A percentile compares a stretch with the other conserved stretches of the same genome.
phyloP scores from a whole-genome alignment of 2,797 vertebrate species.

The Melanotaenia nigrans region DNA sequence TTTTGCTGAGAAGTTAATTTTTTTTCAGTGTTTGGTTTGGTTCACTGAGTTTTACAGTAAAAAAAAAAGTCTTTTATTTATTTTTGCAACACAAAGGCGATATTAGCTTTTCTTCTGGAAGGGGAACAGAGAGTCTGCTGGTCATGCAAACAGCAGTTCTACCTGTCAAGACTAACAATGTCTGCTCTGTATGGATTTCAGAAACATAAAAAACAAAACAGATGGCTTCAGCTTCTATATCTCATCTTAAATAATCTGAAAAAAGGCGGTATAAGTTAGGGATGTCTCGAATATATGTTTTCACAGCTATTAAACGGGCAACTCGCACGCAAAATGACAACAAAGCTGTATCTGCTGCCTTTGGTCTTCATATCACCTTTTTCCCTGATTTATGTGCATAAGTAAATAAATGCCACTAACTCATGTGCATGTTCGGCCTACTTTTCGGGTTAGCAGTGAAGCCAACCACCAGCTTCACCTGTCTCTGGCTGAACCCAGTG shows the following conservation, averaged over 20 bases:
- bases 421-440: neutral
- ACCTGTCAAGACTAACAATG: too few species aligned
- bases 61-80: neutral
- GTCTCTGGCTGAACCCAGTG: conserved; percentile 18
- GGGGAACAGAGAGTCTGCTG: too few species aligned
- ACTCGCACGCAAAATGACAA: too few species aligned
- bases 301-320: neutral
- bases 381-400: neutral
- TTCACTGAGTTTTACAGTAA: neutral
- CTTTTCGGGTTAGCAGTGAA: neutral
- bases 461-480: conserved; percentile 4
- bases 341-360: too few species aligned
- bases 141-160: too few species aligned
- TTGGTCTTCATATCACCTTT: too few species aligned
- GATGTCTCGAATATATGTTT: neutral
- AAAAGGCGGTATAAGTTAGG: neutral
- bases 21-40: neutral
- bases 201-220: neutral
- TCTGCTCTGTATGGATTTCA: too few species aligned
- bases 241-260: neutral
- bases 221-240: neutral
- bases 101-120: too few species aligned
- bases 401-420: neutral
- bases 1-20: neutral
- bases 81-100: too few species aligned